Conservation (phyloP, 2,888 invertebrate species). For the Lepas anatifera region DNA sequence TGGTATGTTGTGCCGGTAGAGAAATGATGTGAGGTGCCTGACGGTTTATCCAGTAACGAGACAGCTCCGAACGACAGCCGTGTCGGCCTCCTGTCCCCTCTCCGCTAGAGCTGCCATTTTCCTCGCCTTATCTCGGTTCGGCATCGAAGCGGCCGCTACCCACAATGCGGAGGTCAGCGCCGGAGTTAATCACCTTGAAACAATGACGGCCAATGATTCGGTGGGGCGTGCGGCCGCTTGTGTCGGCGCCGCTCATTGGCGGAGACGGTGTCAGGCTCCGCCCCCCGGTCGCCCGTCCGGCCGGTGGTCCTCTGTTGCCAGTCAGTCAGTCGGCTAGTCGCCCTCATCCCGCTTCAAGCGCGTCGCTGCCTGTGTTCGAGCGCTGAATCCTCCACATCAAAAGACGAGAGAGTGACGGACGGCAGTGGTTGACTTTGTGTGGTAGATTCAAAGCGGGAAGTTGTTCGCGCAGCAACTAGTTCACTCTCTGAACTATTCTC, state of each 20-base stretch:
- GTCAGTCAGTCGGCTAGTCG: not conserved
- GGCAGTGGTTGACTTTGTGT: no score
- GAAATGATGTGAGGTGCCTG: no score
- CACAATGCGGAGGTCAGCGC: conserved; percentile 6
- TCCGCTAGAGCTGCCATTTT: not conserved
- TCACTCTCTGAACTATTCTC: no score
- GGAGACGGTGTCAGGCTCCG: conserved; percentile 1
- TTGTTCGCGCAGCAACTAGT: no score
- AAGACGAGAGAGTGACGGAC: no score
- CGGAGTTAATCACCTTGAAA: conserved; percentile 13
- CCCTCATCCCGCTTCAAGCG: no score
- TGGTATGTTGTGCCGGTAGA: not conserved
- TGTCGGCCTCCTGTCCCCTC: not conserved
- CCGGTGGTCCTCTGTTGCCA: not conserved
- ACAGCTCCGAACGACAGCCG: not conserved
- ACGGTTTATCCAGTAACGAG: not conserved
- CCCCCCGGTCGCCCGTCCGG: not conserved
- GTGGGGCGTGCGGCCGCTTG: conserved; percentile 4
- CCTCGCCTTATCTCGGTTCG: not conserved
- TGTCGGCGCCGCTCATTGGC: not conserved
- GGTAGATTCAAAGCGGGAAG: no score
- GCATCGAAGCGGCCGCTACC: not conserved
- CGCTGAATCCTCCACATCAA: no score
- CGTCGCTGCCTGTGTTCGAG: no score
- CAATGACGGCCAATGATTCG: conserved; percentile 13